Evolutionary conservation across 2,888 invertebrate genomes (phyloP).

Genomic region (Synergus japonicus): DNA sequence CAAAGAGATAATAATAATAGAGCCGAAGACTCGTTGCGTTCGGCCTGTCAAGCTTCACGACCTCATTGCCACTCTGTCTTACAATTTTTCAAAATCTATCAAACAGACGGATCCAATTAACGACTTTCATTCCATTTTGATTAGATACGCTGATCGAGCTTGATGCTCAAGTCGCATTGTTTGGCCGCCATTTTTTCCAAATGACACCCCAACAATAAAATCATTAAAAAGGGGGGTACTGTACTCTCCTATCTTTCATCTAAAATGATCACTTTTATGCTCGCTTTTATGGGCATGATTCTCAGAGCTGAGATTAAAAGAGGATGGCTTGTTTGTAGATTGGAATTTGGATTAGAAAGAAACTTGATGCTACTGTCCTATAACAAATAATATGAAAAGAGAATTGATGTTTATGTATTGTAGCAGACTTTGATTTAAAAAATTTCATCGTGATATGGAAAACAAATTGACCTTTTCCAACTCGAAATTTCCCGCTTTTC

Average conservation of each 20-base stretch:
- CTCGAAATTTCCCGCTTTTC: not conserved
- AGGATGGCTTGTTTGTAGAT: not conserved
- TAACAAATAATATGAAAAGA: too few species aligned
- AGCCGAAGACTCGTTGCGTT: conserved; percentile 40
- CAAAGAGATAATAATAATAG: conserved; percentile 65
- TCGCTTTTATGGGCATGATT: not conserved
- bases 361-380: too few species aligned
- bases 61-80: conserved; percentile 24
- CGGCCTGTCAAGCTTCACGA: conserved; percentile 5
- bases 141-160: conserved; percentile 5
- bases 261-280: not conserved
- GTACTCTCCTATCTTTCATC: not conserved
- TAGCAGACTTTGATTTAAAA: too few species aligned
- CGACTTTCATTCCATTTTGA: not conserved
- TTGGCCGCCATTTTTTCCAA: not conserved
- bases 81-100: conserved; percentile 12
- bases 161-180: not conserved
- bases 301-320: not conserved
- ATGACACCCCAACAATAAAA: not conserved
- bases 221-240: not conserved
- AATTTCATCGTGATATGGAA: not conserved
- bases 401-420: too few species aligned
- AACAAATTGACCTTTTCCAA: not conserved
- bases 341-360: not conserved
- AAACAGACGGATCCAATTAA: conserved; percentile 31